These are phyloP conservation scores for Helogale parvula DNA, from an alignment of 2,113 vertebrate species.

Conservation along the genomic window DNA sequence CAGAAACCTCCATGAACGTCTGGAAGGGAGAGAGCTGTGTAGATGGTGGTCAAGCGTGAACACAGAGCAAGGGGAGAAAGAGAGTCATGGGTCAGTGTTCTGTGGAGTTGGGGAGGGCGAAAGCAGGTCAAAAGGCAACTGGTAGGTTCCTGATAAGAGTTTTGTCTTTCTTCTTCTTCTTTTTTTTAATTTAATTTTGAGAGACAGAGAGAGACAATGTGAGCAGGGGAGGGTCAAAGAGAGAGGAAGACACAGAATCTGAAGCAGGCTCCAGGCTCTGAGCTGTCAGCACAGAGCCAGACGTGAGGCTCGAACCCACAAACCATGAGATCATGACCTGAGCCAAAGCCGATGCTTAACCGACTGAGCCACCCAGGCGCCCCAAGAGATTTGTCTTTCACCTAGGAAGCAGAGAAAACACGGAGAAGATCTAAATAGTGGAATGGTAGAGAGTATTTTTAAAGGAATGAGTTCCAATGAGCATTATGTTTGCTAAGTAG, in stretches of 20 bases:
- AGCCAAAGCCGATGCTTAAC: too few species aligned
- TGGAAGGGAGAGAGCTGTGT: not conserved
- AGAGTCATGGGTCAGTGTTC: not conserved
- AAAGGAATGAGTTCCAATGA: not conserved
- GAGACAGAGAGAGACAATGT: too few species aligned
- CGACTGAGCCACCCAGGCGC: too few species aligned
- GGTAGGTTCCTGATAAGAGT: not conserved
- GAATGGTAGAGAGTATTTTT: not conserved
- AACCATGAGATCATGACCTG: too few species aligned
- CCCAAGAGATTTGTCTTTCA: not conserved
- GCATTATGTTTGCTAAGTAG: not conserved
- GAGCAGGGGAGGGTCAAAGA: too few species aligned
- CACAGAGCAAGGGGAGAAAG: rapidly evolving
- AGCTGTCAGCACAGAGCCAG: too few species aligned
- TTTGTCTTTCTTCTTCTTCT: not conserved
- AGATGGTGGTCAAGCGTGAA: not conserved
- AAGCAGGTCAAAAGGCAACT: not conserved
- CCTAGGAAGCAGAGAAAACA: not conserved
- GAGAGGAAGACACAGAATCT: too few species aligned
- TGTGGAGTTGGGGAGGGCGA: not conserved
- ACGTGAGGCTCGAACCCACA: too few species aligned
- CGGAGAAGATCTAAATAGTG: not conserved
- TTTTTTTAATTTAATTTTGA: too few species aligned
- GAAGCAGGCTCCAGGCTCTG: too few species aligned
- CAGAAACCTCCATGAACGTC: not conserved